Percentiles rank a stretch among this genome's conserved stretches.
phyloP scores from a whole-genome alignment of 2,113 vertebrate species.

The Arothron firmamentum region DNA sequence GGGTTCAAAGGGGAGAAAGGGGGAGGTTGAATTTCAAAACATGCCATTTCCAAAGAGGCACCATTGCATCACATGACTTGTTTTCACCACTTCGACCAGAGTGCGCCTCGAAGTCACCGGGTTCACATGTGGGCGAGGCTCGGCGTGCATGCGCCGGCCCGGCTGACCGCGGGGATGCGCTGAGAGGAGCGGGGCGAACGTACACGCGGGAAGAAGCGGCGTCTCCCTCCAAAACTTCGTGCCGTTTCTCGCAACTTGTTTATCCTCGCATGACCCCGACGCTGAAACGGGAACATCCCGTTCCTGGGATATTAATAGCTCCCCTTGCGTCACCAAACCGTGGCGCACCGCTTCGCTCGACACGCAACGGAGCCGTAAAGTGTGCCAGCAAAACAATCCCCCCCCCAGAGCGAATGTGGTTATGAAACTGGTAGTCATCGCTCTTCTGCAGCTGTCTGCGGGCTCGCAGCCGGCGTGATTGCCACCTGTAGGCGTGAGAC shows the following conservation, averaged over 20 bases:
- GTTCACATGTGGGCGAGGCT: conserved; percentile 75
- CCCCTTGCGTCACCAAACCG: conserved; percentile 75
- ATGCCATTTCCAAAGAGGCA: conserved; percentile 31
- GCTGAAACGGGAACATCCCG: conserved; percentile 73
- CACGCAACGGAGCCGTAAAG: conserved; percentile 68
- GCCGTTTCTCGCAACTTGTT: conserved; percentile 24
- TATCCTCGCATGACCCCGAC: conserved; percentile 75
- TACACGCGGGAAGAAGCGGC: neutral
- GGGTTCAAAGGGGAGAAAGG: conserved; percentile 23
- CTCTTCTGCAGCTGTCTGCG: conserved; percentile 46
- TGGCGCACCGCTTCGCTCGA: conserved; percentile 62
- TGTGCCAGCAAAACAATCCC: conserved; percentile 55
- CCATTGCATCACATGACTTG: conserved; percentile 44
- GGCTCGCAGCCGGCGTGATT: conserved; percentile 22
- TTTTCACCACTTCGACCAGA: conserved; percentile 56
- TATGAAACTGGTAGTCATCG: conserved; percentile 62
- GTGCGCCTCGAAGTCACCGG: conserved; percentile 63
- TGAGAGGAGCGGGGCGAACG: neutral
- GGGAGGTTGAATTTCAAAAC: conserved; percentile 49
- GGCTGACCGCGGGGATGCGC: neutral
- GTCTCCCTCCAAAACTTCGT: conserved; percentile 26
- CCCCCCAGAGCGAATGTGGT: conserved; percentile 52
- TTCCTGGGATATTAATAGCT: conserved; percentile 80
- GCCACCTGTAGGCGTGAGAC: conserved; percentile 37
- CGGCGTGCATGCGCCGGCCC: conserved; percentile 18